Evolutionary conservation across 2,888 invertebrate species (phyloP).

Genomic region (Amblyjoppa fuscipennis): DNA sequence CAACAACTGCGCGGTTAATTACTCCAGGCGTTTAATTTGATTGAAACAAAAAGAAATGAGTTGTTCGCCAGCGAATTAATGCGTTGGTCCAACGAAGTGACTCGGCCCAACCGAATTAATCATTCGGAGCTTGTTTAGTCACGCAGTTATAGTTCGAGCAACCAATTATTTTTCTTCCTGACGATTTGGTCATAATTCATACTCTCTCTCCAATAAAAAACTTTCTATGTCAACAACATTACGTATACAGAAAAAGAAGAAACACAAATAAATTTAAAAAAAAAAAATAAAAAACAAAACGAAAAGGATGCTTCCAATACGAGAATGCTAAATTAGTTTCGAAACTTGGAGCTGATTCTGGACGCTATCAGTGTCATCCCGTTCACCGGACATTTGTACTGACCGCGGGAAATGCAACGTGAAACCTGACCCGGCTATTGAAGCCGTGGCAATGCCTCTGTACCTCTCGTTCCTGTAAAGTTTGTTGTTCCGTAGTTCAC

Average conservation of each 20-base stretch:
- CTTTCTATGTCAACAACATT: neutral
- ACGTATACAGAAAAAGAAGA: neutral
- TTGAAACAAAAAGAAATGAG: too few relatives aligned
- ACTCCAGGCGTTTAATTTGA: too few relatives aligned
- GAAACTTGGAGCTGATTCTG: neutral
- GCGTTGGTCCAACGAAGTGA: too few relatives aligned
- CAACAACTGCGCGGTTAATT: too few relatives aligned
- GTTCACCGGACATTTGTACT: constrained; percentile 5
- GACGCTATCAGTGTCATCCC: neutral
- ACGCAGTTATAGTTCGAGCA: too few relatives aligned
- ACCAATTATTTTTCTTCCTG: neutral
- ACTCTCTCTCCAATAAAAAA: neutral
- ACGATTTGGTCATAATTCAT: neutral
- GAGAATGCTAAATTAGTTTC: constrained; percentile 10
- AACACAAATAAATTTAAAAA: neutral
- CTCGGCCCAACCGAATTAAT: too few relatives aligned
- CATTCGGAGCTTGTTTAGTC: too few relatives aligned
- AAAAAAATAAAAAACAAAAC: neutral
- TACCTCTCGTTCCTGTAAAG: constrained; percentile 4
- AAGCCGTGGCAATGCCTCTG: constrained; percentile 2
- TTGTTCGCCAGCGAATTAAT: too few relatives aligned
- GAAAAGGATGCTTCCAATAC: neutral
- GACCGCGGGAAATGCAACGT: constrained; percentile 40
- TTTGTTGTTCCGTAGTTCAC: constrained; percentile 43
- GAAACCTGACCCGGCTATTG: constrained; percentile 18